These are phyloP conservation scores for Rhyacichthys aspro DNA, from an alignment of 2,797 vertebrate genomes.

Conservation along the genomic window DNA sequence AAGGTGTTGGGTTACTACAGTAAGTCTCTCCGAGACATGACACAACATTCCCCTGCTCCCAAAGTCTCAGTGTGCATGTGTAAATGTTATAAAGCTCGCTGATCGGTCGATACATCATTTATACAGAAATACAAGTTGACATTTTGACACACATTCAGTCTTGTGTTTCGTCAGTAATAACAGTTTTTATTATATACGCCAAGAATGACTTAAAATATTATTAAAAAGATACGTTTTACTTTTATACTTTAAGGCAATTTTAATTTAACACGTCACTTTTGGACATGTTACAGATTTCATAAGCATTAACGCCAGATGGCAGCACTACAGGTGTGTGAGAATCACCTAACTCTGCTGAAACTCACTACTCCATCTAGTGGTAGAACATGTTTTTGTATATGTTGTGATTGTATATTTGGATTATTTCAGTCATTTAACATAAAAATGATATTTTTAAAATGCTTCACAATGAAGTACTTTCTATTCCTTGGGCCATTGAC, in stretches of 20 bases:
- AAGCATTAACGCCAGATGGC: too few relatives aligned
- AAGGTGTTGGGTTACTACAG: neutral
- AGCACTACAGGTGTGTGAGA: too few relatives aligned
- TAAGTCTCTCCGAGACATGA: conserved; percentile 2
- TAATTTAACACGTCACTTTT: too few relatives aligned
- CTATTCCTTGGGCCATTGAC: conserved; percentile 5
- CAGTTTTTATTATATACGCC: neutral
- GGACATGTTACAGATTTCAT: too few relatives aligned
- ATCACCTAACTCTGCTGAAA: neutral
- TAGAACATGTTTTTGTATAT: too few relatives aligned
- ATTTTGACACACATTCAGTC: conserved; percentile 1
- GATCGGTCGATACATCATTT: neutral
- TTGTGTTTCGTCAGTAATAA: neutral
- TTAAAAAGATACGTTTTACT: too few relatives aligned
- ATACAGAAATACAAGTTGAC: conserved; percentile 2
- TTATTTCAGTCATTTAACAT: too few relatives aligned
- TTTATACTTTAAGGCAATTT: too few relatives aligned
- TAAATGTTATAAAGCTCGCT: conserved; percentile 2
- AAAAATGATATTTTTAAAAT: too few relatives aligned
- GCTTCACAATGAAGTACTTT: too few relatives aligned
- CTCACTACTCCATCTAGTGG: neutral
- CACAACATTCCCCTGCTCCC: neutral
- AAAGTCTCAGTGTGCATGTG: neutral
- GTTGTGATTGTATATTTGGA: too few relatives aligned
- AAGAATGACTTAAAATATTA: too few relatives aligned